Conservation (phyloP, 2,797 vertebrate genomes). For the Labroides dimidiatus region DNA sequence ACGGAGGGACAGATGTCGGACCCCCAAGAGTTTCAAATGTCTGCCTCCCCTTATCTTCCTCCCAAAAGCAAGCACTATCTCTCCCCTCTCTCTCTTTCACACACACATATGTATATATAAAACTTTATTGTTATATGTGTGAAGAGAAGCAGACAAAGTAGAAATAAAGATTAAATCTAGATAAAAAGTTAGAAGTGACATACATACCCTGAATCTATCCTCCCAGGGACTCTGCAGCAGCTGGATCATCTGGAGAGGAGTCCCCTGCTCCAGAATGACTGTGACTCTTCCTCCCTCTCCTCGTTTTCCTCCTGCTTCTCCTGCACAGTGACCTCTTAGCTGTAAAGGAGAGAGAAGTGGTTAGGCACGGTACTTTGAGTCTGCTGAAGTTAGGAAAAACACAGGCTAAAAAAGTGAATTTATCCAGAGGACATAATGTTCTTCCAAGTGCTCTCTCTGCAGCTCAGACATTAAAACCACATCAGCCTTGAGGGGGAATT, state of each 20-base stretch:
- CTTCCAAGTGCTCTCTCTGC: constrained; percentile 20
- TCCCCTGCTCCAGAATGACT: constrained; percentile 90
- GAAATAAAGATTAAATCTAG: not conserved
- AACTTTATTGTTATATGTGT: not conserved
- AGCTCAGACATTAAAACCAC: constrained; percentile 40
- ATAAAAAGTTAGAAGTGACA: constrained; percentile 11
- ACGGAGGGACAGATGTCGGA: constrained; percentile 78
- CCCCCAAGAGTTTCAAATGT: constrained; percentile 67
- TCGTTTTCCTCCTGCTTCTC: constrained; percentile 69
- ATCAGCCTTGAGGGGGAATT: constrained; percentile 23
- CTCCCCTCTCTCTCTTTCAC: not conserved
- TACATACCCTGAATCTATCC: constrained; percentile 93
- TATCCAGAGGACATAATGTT: constrained; percentile 42
- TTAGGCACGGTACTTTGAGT: constrained; percentile 26
- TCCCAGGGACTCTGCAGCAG: constrained; percentile 96
- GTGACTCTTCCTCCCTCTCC: constrained; percentile 84
- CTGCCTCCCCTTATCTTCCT: constrained; percentile 35
- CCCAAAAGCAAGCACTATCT: not conserved
- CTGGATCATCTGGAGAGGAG: constrained; percentile 94
- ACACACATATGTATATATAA: not conserved
- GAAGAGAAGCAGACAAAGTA: not conserved
- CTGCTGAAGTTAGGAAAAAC: not conserved
- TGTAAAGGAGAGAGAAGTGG: constrained; percentile 62
- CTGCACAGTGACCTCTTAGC: constrained; percentile 90
- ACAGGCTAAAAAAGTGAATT: constrained; percentile 11